Evolutionary conservation across 2,888 invertebrate species (phyloP), one percentile per base, ranked within the genome.

Genomic region (Salticus scenicus): DNA sequence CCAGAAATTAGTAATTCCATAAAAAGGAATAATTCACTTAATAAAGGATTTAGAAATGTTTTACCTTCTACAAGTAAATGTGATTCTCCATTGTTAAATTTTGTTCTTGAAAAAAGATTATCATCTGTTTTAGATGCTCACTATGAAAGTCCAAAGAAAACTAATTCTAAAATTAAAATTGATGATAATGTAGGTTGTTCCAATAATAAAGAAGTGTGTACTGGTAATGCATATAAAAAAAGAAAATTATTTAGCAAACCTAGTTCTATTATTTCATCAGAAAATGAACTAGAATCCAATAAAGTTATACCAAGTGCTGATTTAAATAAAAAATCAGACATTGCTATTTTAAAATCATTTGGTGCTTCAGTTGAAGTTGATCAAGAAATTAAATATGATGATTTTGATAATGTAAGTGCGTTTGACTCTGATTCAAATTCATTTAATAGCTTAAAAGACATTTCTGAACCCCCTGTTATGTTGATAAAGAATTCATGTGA

Each of bases 111-210:
- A n/a, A 37, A n/a, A n/a, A 28, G 31, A 7, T 37, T 67, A 20
- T 67, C 33, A 28, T 67, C 67, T 67, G 67, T 67, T 1, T 67
- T 67, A 33, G 67, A 67, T 67, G 67, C 67, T 20, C 67, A 67
- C 33, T 67, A 67, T 67, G 67, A 20, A 67, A 67, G 67, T 37
- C 67, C 67, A 12, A 20, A 1, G 12, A 67, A 63, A 67, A 10
- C 24, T 20, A 24, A 24, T 24, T 24, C 2, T 1, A 57, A 57
- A 2, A 57, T 5, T 24, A n/a, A 47, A 2, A 24, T 57, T 24
- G 57, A 5, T 57, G 24, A 57, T 24, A 24, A 17, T 17, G 7
- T 24, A 24, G 24, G 24, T 24, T 7, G 8, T 24, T 24, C n/a
- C n/a, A n/a, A 20, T 17, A 24, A 4, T 57, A 8, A 57, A 5